Conservation (phyloP, 2,797 vertebrate species). For the Scolopax rusticola region DNA sequence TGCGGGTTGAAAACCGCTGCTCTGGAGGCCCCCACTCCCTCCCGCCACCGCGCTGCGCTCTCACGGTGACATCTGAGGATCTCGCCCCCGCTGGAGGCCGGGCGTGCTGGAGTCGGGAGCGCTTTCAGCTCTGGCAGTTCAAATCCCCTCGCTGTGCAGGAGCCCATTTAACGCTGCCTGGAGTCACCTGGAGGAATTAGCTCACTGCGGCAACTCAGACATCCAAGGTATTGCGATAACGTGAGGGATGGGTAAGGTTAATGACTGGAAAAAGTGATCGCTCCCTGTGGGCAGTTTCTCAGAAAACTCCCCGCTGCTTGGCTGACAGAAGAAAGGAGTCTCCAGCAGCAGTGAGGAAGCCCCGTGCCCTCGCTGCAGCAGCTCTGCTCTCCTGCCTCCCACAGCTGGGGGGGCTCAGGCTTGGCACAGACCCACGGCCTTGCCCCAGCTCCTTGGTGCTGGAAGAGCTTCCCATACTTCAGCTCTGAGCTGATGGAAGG, state of each 20-base stretch:
- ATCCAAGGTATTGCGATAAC: slow-evolving; percentile 51
- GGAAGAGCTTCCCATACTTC: not conserved
- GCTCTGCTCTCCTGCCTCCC: not conserved
- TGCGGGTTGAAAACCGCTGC: not conserved
- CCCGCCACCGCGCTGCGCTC: not conserved
- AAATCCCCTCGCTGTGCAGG: slow-evolving; percentile 53
- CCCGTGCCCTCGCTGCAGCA: not conserved
- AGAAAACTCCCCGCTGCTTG: slow-evolving; percentile 64
- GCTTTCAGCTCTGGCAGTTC: slow-evolving; percentile 59
- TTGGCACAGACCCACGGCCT: not conserved
- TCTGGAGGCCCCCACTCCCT: not conserved
- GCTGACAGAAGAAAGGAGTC: slow-evolving; percentile 67
- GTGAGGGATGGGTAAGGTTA: slow-evolving; percentile 70
- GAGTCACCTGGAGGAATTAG: slow-evolving; percentile 66
- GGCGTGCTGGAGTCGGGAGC: not conserved
- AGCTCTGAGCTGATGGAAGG: not conserved
- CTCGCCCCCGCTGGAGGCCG: slow-evolving; percentile 26
- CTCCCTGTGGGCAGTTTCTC: slow-evolving; percentile 71
- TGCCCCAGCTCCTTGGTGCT: rapidly evolving
- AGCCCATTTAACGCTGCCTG: slow-evolving; percentile 55
- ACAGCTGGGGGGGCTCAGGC: rapidly evolving
- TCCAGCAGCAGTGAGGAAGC: not conserved
- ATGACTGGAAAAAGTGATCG: slow-evolving; percentile 70
- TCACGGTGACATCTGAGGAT: slow-evolving; percentile 44
- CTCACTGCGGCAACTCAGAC: slow-evolving; percentile 41